Percentiles rank a stretch among this genome's conserved stretches.
These are phyloP conservation scores for Muscina levida DNA, from an alignment of 2,888 invertebrate genomes.

Conservation along the genomic window DNA sequence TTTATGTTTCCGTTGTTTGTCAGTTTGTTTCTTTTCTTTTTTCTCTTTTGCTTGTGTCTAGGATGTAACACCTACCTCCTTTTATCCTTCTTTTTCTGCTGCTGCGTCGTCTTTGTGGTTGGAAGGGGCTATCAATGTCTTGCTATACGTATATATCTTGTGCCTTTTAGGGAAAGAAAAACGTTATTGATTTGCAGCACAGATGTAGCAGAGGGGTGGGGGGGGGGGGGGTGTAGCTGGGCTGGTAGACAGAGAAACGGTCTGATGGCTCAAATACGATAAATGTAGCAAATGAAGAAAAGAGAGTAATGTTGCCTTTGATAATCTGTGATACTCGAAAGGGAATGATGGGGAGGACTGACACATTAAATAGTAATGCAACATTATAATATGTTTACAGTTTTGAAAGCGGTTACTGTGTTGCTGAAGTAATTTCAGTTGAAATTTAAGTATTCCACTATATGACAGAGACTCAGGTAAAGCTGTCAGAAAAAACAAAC, in stretches of 20 bases:
- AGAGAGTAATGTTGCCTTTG: not conserved
- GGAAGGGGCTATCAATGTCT: conserved; percentile 33
- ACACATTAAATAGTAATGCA: too few species aligned
- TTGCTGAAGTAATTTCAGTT: too few species aligned
- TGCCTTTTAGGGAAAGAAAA: conserved; percentile 45
- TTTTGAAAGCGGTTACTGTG: too few species aligned
- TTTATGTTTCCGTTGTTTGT: conserved; percentile 9
- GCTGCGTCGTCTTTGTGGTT: not conserved
- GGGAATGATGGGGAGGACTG: too few species aligned
- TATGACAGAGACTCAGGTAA: too few species aligned
- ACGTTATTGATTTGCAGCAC: conserved; percentile 57
- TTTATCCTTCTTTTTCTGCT: conserved; percentile 13
- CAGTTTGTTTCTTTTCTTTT: not conserved
- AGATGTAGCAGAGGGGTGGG: not conserved
- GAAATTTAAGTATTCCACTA: too few species aligned
- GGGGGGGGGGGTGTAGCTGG: not conserved
- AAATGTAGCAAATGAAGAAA: not conserved
- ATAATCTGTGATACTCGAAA: not conserved
- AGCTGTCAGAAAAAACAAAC: too few species aligned
- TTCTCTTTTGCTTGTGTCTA: conserved; percentile 29
- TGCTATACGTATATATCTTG: not conserved
- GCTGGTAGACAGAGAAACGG: not conserved
- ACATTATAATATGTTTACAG: too few species aligned
- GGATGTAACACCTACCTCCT: conserved; percentile 5
- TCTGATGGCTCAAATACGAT: not conserved